Evolutionary conservation across 1,140 invertebrate species (phyloP), one percentile per base, ranked within the genome.

Genomic region (Drosophila willistoni): DNA sequence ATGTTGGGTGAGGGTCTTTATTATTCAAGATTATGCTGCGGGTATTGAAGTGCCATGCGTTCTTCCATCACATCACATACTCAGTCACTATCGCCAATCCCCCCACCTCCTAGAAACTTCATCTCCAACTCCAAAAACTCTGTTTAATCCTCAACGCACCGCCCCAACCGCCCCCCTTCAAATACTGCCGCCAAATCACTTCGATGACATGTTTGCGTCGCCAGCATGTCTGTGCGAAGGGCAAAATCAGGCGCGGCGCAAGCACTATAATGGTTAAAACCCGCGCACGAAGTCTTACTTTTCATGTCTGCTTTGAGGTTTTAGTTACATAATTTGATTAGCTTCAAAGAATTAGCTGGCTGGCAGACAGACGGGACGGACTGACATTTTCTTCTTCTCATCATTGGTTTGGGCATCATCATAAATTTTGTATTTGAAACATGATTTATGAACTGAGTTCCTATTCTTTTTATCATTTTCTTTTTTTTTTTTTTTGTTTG

Each of bases 191-290:
- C 10, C 44, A 51, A 51, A 36, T 63, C 29, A 66, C 77, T 74
- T 89, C 77, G 83, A 89, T 87, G 83, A 87, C 83, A 83, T 87
- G 83, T 87, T 89, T 87, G 79, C 71, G 83, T 87, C 83, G 83
- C 83, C 83, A 89, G 83, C 83, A 87, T 87, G 83, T 87, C 83
- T 86, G 83, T 64, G 39, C 44, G 44, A 51, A 44, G 44, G 44
- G 44, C 42, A 63, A 76, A 76, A 80, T 72, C 63, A 36, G 47
- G 44, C 59, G 68, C 17, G 59, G 68, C n/a, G 7, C 44, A 47
- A 47, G 44, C 19, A 82, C 68, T 71, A 75, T 66, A 75, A 82
- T 68, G 66, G 75, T 68, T 62, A 70, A 29, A 73, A 56, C 51
- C 36, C 39, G 44, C 66, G 41, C 64, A 60, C 68, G 64, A 62